Evolutionary conservation across 2,888 invertebrate species (phyloP).

Genomic region (Heliconius sara): DNA sequence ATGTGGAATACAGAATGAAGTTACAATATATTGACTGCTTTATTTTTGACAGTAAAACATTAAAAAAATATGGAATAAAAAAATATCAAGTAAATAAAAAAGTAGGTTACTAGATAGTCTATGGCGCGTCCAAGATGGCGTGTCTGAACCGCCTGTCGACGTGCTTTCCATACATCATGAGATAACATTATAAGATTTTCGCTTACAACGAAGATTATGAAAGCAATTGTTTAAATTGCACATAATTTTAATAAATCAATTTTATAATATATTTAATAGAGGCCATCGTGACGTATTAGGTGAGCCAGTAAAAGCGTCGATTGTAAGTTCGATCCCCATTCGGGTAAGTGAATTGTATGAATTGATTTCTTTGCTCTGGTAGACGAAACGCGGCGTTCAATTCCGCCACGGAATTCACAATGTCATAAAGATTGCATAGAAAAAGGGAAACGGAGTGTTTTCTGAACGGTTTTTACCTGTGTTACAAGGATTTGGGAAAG

Average conservation of each 20-base stretch:
- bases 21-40: too few relatives aligned
- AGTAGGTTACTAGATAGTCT: constrained; percentile 25
- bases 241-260: not conserved
- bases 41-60: too few relatives aligned
- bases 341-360: not conserved
- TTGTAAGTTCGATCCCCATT: not conserved
- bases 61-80: not conserved
- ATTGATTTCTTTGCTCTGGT: too few relatives aligned
- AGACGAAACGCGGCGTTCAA: too few relatives aligned
- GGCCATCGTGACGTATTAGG: not conserved
- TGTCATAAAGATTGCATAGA: too few relatives aligned
- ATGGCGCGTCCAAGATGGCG: constrained; percentile 63
- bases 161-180: constrained; percentile 81
- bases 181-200: constrained; percentile 44
- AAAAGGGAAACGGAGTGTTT: too few relatives aligned
- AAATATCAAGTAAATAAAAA: not conserved
- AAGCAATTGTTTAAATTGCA: constrained; percentile 18
- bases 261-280: constrained; percentile 1
- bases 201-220: constrained; percentile 11
- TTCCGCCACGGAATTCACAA: too few relatives aligned
- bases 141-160: constrained; percentile 69
- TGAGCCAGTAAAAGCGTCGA: not conserved
- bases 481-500: too few relatives aligned
- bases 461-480: too few relatives aligned
- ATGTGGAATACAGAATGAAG: too few relatives aligned